These are phyloP conservation scores for Tortricodes alternella DNA, from an alignment of 2,888 invertebrate genomes.

Conservation along the genomic window DNA sequence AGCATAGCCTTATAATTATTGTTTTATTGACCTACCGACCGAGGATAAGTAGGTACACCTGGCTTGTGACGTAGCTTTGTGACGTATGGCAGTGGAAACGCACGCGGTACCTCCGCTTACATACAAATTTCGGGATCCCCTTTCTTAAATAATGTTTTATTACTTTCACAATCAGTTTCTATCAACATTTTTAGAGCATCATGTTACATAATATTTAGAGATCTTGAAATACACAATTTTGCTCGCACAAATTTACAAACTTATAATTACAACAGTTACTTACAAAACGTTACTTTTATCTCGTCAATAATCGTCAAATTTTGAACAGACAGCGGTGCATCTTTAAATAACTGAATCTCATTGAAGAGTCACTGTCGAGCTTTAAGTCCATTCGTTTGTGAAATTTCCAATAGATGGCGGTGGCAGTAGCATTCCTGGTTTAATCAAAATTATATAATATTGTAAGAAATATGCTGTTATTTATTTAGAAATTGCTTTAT, in stretches of 20 bases:
- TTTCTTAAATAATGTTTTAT: conserved; percentile 64
- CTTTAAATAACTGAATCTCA: too few relatives aligned
- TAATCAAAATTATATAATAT: neutral
- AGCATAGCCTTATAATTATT: too few relatives aligned
- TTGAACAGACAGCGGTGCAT: too few relatives aligned
- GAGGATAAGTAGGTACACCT: neutral
- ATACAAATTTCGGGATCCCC: conserved; percentile 62
- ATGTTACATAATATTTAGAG: conserved; percentile 17
- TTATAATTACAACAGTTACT: too few relatives aligned
- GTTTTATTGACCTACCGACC: neutral
- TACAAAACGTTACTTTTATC: too few relatives aligned
- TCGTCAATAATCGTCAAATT: too few relatives aligned
- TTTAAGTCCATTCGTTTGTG: neutral
- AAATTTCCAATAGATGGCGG: conserved; percentile 1
- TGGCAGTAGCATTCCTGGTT: neutral
- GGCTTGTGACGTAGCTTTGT: neutral
- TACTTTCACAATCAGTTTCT: conserved; percentile 48
- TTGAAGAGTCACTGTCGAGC: neutral
- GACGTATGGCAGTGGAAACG: conserved; percentile 45
- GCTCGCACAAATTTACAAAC: too few relatives aligned
- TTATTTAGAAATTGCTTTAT: too few relatives aligned
- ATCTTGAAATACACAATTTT: too few relatives aligned
- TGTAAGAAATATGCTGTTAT: too few relatives aligned
- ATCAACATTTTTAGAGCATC: conserved; percentile 34
- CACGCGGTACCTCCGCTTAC: conserved; percentile 47